Conservation (phyloP, 2,113 vertebrate species). For the Coreoperca whiteheadi region DNA sequence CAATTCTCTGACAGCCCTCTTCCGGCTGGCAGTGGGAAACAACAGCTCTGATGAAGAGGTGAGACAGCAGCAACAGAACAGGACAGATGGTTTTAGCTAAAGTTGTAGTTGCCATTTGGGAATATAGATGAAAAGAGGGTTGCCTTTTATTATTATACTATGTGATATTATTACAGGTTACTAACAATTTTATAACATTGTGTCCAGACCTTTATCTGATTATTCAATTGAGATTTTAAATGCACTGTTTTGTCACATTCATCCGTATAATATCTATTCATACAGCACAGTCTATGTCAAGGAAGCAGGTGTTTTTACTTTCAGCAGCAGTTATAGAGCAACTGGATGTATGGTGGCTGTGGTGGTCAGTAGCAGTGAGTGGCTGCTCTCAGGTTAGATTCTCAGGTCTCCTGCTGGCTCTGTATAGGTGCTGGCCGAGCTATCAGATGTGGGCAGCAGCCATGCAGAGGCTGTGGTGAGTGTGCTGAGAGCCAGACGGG, state of each 20-base stretch:
- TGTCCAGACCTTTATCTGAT: not conserved
- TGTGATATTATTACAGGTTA: not conserved
- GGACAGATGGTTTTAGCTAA: not conserved
- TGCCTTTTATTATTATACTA: not conserved
- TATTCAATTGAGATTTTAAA: not conserved
- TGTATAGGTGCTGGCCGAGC: conserved; percentile 83
- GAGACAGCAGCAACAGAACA: not conserved
- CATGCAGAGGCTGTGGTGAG: conserved; percentile 83
- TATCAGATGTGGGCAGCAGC: conserved; percentile 81
- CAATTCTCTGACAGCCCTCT: conserved; percentile 77
- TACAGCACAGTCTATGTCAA: not conserved
- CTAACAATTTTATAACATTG: too few relatives aligned
- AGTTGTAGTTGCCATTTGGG: not conserved
- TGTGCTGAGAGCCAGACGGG: conserved; percentile 87
- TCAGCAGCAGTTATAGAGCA: not conserved
- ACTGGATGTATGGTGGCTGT: too few relatives aligned
- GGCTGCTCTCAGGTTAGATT: not conserved
- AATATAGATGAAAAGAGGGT: not conserved
- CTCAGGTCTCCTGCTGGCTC: not conserved
- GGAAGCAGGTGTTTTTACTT: not conserved
- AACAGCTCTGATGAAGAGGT: conserved; percentile 89
- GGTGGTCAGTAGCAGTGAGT: not conserved
- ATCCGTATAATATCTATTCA: not conserved
- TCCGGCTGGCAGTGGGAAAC: conserved; percentile 84
- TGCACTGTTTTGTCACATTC: not conserved